Base-by-base conservation (phyloP, 1,140 invertebrate species). In the Sesamia nonagrioides region DNA sequence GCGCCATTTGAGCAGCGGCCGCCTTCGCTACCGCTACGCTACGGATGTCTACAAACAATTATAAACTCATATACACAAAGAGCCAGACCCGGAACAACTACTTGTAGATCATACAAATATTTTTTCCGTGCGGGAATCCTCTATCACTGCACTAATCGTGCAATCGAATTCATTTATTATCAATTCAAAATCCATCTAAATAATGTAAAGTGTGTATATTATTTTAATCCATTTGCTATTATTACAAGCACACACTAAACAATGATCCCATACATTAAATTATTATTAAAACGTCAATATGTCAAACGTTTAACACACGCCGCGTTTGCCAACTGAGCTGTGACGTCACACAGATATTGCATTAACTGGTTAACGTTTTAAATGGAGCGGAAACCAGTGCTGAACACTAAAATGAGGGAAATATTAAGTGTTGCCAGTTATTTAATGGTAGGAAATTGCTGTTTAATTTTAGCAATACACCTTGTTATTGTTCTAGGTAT, bases 341-440 rank as follows among this genome's bases (percentile, higher is more conserved):
- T 66, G 61, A 66, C 61, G 61, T 66, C 61, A 66, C 61, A 21
- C 52, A 54, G n/a, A 54, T 54, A 54, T 54, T 54, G 58, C 35
- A 40, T 63, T 37, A 18, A 40, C 35, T 63, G 37, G n/a, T 66
- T 21, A 63, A 40, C n/a, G 61, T 9, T 66, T 42, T 13, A 42
- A 66, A 66, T 66, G 61, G 61, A 42, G 37, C 37, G 60, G n/a
- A 63, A 63, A 63, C 17, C 61, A 17, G 18, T 42, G 35, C 42
- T 66, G 35, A 66, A 42, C 37, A 66, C 4, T 66, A 66, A 50
- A 66, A 66, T 66, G 37, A 66, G 61, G 17, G 17, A 66, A 35
- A 40, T 66, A 66, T 66, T 66, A 37, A 66, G 61, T 66, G 61
- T 66, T 66, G 8, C 37, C 9, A 42, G 37, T 18, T 66, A 42